Evolutionary conservation across 2,797 vertebrate genomes (phyloP).

Genomic region (Phoeniculus purpureus): DNA sequence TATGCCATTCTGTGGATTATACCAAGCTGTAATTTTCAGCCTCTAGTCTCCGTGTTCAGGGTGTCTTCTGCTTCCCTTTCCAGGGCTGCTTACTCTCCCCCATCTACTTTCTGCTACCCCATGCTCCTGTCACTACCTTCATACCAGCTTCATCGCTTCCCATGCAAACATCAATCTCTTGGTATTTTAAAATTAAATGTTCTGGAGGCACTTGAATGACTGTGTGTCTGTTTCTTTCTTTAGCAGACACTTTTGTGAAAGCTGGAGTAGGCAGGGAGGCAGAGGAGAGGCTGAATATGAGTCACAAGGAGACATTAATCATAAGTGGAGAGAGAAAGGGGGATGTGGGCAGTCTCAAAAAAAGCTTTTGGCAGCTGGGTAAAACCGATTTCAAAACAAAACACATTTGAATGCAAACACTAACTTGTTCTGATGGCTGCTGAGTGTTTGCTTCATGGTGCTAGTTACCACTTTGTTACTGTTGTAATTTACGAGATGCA

Average conservation of each 20-base stretch:
- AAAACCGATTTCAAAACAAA: neutral
- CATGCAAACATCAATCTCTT: neutral
- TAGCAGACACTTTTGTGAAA: slow-evolving; percentile 34
- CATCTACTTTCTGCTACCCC: neutral
- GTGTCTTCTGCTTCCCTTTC: slow-evolving; percentile 10
- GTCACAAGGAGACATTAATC: neutral
- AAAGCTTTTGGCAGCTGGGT: neutral
- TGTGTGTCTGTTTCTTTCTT: slow-evolving; percentile 60
- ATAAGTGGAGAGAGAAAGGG: neutral
- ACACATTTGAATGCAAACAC: neutral
- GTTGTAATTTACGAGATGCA: neutral
- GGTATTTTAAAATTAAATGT: slow-evolving; percentile 57
- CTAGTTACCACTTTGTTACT: neutral
- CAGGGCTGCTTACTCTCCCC: neutral
- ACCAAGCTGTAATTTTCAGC: slow-evolving; percentile 53
- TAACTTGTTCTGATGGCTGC: neutral
- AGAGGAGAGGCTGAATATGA: neutral
- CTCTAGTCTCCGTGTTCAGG: neutral
- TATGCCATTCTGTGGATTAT: neutral
- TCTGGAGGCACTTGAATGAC: slow-evolving; percentile 42
- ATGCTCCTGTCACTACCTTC: neutral
- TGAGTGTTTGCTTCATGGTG: neutral
- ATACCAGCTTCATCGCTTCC: neutral
- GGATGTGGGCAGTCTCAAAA: neutral
- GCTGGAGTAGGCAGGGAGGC: neutral